These are phyloP conservation scores for Apis laboriosa DNA, from an alignment of 1,140 invertebrate genomes.

Conservation along the genomic window DNA sequence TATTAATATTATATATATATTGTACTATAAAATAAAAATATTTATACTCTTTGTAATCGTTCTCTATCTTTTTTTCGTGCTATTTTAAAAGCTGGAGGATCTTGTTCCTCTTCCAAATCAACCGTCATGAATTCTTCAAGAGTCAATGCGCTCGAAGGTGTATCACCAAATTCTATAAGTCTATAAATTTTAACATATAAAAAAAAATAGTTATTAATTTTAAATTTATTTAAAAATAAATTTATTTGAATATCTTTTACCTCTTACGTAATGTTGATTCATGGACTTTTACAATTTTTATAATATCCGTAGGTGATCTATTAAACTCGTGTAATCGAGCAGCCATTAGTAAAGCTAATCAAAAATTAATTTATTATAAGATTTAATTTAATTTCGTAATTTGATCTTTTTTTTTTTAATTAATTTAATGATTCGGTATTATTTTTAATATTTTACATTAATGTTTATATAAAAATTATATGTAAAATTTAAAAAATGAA, in stretches of 20 bases:
- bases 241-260: conserved; percentile 72
- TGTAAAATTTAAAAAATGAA: not conserved
- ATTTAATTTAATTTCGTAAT: not conserved
- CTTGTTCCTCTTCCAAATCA: conserved; percentile 97
- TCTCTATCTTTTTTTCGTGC: conserved; percentile 93
- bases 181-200: conserved; percentile 74
- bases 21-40: conserved; percentile 6
- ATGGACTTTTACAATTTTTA: conserved; percentile 97
- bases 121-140: conserved; percentile 98
- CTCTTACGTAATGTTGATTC: conserved; percentile 95
- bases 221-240: not conserved
- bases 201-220: not conserved
- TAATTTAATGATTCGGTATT: not conserved
- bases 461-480: not conserved
- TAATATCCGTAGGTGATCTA: conserved; percentile 92
- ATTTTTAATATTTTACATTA: not conserved
- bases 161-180: conserved; percentile 97
- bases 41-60: conserved; percentile 85
- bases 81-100: conserved; percentile 96
- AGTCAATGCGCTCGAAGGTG: conserved; percentile 90
- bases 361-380: not conserved
- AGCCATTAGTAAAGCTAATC: conserved; percentile 93
- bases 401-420: not conserved
- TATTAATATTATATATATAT: not conserved
- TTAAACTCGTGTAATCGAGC: conserved; percentile 96